phyloP scores from a whole-genome alignment of 2,797 vertebrate species.

The Dallia pectoralis region DNA sequence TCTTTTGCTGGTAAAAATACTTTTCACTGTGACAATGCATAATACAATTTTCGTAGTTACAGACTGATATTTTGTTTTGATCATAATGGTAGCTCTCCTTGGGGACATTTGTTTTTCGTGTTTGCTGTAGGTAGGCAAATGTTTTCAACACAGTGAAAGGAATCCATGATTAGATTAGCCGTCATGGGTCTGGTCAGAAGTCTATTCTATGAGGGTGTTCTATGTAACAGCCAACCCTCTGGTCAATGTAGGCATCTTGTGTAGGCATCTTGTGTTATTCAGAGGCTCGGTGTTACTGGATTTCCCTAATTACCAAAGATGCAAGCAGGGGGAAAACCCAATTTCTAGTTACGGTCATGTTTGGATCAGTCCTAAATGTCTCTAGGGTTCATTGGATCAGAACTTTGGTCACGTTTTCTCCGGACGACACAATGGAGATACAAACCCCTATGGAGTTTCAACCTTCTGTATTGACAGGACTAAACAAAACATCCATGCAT shows the following conservation, averaged over 20 bases:
- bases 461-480: constrained; percentile 34
- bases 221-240: neutral
- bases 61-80: neutral
- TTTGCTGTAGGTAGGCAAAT: neutral
- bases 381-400: neutral
- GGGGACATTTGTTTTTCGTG: neutral
- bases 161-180: neutral
- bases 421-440: constrained; percentile 46
- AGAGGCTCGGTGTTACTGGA: no score
- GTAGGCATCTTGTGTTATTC: no score
- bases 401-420: constrained; percentile 34
- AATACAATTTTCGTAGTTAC: neutral
- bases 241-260: neutral
- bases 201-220: neutral
- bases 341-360: neutral
- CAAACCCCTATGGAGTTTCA: constrained; percentile 36
- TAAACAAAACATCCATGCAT: constrained; percentile 18
- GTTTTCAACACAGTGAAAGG: neutral
- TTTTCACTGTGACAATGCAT: neutral
- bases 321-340: neutral
- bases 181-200: neutral
- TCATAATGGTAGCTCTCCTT: neutral
- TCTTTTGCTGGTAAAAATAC: neutral
- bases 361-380: neutral
- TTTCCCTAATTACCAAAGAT: neutral